Base-by-base conservation (phyloP, 2,113 vertebrate species). In the Craseonycteris thonglongyai region DNA sequence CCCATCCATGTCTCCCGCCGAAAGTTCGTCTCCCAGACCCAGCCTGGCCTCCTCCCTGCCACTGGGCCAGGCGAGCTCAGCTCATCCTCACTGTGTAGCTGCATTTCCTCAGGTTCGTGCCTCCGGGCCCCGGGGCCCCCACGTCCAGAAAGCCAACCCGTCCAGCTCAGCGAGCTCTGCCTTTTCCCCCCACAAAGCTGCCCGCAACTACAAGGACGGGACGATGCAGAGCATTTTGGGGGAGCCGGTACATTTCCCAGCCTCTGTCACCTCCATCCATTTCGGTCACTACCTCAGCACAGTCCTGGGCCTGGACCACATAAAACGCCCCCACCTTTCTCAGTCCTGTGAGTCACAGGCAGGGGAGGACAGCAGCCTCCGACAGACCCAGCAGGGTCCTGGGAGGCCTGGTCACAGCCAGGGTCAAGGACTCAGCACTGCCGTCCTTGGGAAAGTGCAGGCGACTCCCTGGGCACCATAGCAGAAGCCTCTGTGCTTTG, bases 121-220 rank as follows among this genome's bases (percentile, higher is more conserved):
- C 2, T 30, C 21, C 65, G 30, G 45, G 66, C 49, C 49, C 8
- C 3, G 3, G 22, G n/a, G 38, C 71, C 58, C 40, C 45, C 28
- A 3, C 1, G 0, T 5, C 1, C 12, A 6, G 75, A 45, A 54
- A 12, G 5, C 16, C 42, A 3, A 0, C 21, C 15, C 15, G 24
- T 12, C 61, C 71, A 7, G 4, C 78, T 18, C n/a, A 0, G 45
- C 3, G 51, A 58, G 10, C 49, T 35, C 63, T 33, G 21, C 66
- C 40, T 26, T n/a, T 28, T 35, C 76, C 58, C 11, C 0, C 35
- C 18, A 11, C 18, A 35, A 24, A 18, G n/a, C 47, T 4, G 0
- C 15, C 71, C 61, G 6, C 5, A 7, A 14, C 56, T 22, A 49
- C 47, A 68, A 75, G 47, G 59, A 81, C 6, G 76, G 61, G 40